Conservation (phyloP, 2,888 invertebrate genomes). For the Drosophila subsilvestris region DNA sequence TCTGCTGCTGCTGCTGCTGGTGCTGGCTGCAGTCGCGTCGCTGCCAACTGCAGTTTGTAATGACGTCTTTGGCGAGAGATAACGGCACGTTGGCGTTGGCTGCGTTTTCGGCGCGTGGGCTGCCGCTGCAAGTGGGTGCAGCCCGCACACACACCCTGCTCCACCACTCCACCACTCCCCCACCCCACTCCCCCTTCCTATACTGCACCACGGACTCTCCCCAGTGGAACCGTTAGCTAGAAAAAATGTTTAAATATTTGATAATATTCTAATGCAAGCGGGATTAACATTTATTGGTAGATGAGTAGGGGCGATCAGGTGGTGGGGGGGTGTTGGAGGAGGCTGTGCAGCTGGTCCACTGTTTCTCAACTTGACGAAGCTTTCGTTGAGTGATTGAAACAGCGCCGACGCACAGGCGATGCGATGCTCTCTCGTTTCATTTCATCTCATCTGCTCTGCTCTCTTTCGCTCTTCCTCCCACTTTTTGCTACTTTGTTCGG, state of each 20-base stretch:
- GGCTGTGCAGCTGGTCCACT: constrained; percentile 27
- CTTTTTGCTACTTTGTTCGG: constrained; percentile 45
- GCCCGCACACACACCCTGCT: neutral
- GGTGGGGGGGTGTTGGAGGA: constrained; percentile 11
- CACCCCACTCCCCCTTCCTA: neutral
- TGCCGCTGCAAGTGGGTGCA: constrained; percentile 8
- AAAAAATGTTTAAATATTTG: neutral
- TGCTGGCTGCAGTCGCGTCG: constrained; percentile 14
- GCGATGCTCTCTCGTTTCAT: constrained; percentile 2
- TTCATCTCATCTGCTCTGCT: constrained; percentile 10
- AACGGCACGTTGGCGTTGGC: constrained; percentile 44
- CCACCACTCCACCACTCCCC: constrained; percentile 50
- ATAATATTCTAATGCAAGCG: constrained; percentile 13
- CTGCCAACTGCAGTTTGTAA: constrained; percentile 59
- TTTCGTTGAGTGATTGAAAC: constrained; percentile 70
- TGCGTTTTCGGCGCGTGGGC: constrained; percentile 49
- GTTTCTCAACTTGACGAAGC: constrained; percentile 52
- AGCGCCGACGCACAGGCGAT: constrained; percentile 53
- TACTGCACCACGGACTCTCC: constrained; percentile 38
- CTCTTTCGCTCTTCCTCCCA: constrained; percentile 34
- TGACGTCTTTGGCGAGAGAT: constrained; percentile 66
- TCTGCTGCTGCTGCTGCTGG: constrained; percentile 31
- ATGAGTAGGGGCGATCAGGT: constrained; percentile 1
- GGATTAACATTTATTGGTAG: constrained; percentile 13
- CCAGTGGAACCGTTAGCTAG: neutral